Conservation (phyloP, 2,888 invertebrate genomes). For the Acleris holmiana region DNA sequence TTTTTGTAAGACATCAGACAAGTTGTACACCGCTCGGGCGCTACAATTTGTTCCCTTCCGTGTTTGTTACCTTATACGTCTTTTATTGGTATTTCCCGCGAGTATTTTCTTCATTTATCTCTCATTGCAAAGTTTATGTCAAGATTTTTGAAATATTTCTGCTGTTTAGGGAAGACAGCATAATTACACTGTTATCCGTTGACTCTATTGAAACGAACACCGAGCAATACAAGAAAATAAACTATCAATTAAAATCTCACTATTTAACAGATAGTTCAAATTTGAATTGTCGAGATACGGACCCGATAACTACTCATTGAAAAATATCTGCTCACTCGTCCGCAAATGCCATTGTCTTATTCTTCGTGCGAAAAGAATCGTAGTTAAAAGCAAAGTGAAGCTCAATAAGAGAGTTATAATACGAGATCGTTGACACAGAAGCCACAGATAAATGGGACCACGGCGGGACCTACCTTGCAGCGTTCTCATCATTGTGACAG, state of each 20-base stretch:
- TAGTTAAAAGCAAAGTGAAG: conserved; percentile 45
- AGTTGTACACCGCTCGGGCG: conserved; percentile 21
- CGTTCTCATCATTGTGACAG: conserved; percentile 68
- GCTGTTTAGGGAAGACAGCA: too few species aligned
- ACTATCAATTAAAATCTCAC: conserved; percentile 17
- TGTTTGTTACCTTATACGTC: conserved; percentile 24
- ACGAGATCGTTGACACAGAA: conserved; percentile 62
- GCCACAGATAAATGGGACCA: conserved; percentile 56
- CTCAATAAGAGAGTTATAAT: conserved; percentile 52
- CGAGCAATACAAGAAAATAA: too few species aligned
- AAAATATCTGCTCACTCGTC: conserved; percentile 24
- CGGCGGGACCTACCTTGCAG: conserved; percentile 55
- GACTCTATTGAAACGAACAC: too few species aligned
- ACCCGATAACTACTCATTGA: conserved; percentile 30
- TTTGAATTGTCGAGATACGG: conserved; percentile 24
- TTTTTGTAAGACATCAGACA: conserved; percentile 28
- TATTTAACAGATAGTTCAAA: conserved; percentile 17
- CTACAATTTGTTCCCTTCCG: conserved; percentile 31
- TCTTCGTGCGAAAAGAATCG: conserved; percentile 33
- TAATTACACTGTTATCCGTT: too few species aligned
- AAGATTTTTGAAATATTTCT: neutral
- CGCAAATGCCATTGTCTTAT: conserved; percentile 21
- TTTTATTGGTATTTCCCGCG: conserved; percentile 30
- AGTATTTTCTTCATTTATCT: conserved; percentile 26
- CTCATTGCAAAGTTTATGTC: conserved; percentile 20